Evolutionary conservation across 2,888 invertebrate genomes (phyloP).

Genomic region (Meteorus colon): DNA sequence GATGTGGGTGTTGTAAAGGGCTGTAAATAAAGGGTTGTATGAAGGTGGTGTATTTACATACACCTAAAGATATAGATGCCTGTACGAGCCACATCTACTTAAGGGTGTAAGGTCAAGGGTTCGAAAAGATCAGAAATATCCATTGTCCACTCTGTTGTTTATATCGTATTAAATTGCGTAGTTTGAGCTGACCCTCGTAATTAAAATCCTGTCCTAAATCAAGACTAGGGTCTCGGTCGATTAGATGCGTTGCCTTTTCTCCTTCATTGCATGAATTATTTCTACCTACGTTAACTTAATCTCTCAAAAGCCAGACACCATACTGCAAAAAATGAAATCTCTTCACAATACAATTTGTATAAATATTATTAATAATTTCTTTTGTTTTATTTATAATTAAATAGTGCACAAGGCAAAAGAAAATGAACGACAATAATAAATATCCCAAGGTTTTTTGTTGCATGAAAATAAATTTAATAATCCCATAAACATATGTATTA

Average conservation of each 20-base stretch:
- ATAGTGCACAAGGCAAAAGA: too few relatives aligned
- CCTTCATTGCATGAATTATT: not conserved
- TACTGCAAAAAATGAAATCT: too few relatives aligned
- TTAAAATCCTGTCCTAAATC: slow-evolving; percentile 71
- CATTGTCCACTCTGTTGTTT: slow-evolving; percentile 1
- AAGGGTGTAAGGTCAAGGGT: not conserved
- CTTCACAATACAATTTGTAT: too few relatives aligned
- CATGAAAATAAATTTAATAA: slow-evolving; percentile 48
- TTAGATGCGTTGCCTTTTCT: slow-evolving; percentile 55
- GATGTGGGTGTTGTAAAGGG: slow-evolving; percentile 9
- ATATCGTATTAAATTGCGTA: not conserved
- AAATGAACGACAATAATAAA: slow-evolving; percentile 29
- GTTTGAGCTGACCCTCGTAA: slow-evolving; percentile 65
- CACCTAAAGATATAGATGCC: too few relatives aligned
- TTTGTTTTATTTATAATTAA: too few relatives aligned
- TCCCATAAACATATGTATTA: slow-evolving; percentile 29
- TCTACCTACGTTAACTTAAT: not conserved
- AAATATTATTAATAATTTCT: too few relatives aligned
- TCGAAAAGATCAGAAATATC: not conserved
- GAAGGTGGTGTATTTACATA: not conserved
- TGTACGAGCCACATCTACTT: not conserved
- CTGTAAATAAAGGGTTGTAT: slow-evolving; percentile 15
- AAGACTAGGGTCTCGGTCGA: slow-evolving; percentile 62
- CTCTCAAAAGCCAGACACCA: slow-evolving; percentile 21
- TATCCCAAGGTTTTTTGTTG: slow-evolving; percentile 42